Evolutionary conservation across 2,888 invertebrate genomes (phyloP), one percentile per base, ranked within the genome.

Genomic region (Euzetes globulus): DNA sequence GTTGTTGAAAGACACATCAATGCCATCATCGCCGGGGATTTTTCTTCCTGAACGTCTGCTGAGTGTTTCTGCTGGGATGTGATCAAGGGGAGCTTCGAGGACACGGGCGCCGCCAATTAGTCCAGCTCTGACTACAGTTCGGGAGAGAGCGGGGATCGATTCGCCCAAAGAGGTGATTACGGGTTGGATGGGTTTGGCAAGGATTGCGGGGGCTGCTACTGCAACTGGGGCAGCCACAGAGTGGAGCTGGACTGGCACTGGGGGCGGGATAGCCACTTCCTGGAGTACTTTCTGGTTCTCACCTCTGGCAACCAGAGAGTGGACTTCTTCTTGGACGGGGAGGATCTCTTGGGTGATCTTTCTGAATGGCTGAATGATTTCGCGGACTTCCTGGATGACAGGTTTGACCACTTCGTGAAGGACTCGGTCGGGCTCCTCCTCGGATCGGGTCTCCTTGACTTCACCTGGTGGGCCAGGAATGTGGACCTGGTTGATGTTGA

Each of bases 381-480:
- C 74, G 17, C 74, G 74, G 17, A 74, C 71, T 58, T 74, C 74
- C 33, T 74, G 74, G 71, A 74, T 72, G 27, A 74, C 74, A 11
- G 74, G 74, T 72, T 74, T 74, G 27, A 74, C 55, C 19, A 74
- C 74, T 74, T 74, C 74, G 55, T 74, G 74, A 17, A 71, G 37
- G 15, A 74, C 71, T 19, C 72, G 19, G 29, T 74, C 74, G 11
- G 74, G 74, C 27, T 74, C 60, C 19, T 74, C 74, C 29, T 74
- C 71, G 11, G 71, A 71, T 71, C 74, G 47, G 55, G 74, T 74
- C 25, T 65, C 33, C 33, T 74, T 71, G 37, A 60, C 11, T 63
- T 74, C 71, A 4, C 74, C 74, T n/a, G 55, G 71, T 6, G 52
- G 47, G 27, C 74, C 74, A 19, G 74, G 74, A 25, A 71, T 55